Evolutionary conservation across 2,113 vertebrate genomes (phyloP), one percentile per base, ranked within the genome.

Genomic region (Okapia johnstoni): DNA sequence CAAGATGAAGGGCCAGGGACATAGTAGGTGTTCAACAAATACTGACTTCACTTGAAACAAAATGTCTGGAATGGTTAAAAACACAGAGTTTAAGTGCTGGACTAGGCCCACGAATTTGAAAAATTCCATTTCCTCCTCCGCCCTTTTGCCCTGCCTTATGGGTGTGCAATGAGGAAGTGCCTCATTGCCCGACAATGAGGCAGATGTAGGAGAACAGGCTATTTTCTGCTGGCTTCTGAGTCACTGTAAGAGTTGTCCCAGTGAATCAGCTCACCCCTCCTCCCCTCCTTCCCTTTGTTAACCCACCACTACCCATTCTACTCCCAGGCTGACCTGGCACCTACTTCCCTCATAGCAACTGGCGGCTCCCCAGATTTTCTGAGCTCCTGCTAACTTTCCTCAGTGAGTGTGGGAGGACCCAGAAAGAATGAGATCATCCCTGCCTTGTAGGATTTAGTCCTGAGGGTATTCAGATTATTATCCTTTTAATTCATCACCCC

Each of bases 181-280:
- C 97, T 97, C 96, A 96, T 80, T 7, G 94, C 94, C 89, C 26
- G 79, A 97, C 97, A 95, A 92, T 93, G 97, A 97, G 84, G 85
- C 92, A 76, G 76, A 96, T 46, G 46, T 93, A 89, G 97, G 96
- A 97, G 94, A 97, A 81, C 91, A 88, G 94, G 93, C 97, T 97
- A 76, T 97, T 98, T 97, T 96, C 84, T 97, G 76, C 90, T 40
- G 36, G 73, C 77, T 93, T 97, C 96, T 98, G 98, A 98, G 97
- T 98, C 98, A 98, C 63, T 83, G n/a, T 43, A 46, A 96, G 90
- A 81, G 87, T 93, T 80, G 83, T 86, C 90, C 94, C 80, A 86
- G 66, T 96, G 96, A 98, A 93, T 98, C 97, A 98, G 90, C 90
- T 79, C 80, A 46, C 83, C 89, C 88, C 58, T 83, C n/a, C 66